Evolutionary conservation across 2,888 invertebrate species (phyloP), one percentile per base, ranked within the genome.

Genomic region (Drosophila sordidapex): DNA sequence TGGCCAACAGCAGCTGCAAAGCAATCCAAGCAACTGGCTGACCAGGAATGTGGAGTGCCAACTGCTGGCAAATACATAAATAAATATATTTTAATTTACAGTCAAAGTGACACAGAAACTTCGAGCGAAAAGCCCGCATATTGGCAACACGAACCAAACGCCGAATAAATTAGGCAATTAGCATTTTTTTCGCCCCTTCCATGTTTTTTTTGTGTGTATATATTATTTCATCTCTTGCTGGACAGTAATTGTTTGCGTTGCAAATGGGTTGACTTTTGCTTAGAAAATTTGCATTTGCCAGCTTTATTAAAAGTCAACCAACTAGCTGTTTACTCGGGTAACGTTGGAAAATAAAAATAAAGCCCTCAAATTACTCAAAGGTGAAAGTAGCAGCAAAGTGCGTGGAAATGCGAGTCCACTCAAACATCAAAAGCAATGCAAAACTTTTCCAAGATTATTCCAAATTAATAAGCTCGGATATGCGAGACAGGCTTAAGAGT

Each of bases 161-260:
- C 31, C 68, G 88, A 64, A 87, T 84, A 89, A 82, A 87, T 84
- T 89, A 82, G 84, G 74, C 87, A 87, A 89, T 89, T 84, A 84
- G 77, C 85, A 84, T 87, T 79, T 82, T 62, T 62, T 52, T 51
- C 56, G 33, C 48, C 8, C 33, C 52, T 31, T 43, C 49, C n/a
- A 4, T 4, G n/a, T 46, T 46, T 54, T 21, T 46, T 11, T 18
- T 33, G 27, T 66, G 13, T 27, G 13, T 27, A 27, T 27, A 46
- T 56, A 31, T 57, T 57, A 43, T 43, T 43, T 31, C 31, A 57
- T 31, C 57, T 79, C 49, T 66, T 56, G 27, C 53, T 46, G 63
- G 60, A 36, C 66, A 53, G 38, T 43, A 76, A 67, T 67, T 78
- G 77, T 80, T 78, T 78, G 62, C 54, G 7, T 65, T 60, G 67